These are phyloP conservation scores for Podiceps cristatus DNA, from an alignment of 2,113 vertebrate genomes.

Conservation along the genomic window DNA sequence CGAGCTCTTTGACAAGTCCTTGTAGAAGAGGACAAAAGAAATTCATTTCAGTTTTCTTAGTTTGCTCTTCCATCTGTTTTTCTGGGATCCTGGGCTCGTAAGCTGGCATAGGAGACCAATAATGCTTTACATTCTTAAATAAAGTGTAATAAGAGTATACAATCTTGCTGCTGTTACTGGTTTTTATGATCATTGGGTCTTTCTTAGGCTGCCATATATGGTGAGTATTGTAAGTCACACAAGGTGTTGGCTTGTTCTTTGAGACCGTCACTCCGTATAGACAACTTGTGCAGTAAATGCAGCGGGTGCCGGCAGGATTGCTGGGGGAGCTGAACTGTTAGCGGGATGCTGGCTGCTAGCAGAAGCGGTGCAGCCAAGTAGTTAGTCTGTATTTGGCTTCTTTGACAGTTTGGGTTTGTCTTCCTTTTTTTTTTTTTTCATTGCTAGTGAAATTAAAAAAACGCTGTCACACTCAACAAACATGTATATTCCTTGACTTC, in stretches of 20 bases:
- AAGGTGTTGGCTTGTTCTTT: neutral
- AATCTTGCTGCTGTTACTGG: neutral
- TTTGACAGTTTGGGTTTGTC: neutral
- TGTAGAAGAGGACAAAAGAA: neutral
- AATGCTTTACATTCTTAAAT: neutral
- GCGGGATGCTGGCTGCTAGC: neutral
- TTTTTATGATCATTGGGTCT: neutral
- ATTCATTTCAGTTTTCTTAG: neutral
- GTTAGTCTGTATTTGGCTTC: neutral
- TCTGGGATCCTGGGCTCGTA: neutral
- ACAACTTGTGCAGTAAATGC: neutral
- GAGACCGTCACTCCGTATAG: neutral
- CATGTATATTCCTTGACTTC: constrained; percentile 73
- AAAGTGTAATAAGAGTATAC: neutral
- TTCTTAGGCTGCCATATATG: neutral
- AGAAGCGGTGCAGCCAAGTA: neutral
- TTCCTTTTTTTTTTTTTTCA: neutral
- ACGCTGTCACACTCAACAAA: neutral
- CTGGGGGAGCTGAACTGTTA: neutral
- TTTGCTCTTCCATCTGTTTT: neutral
- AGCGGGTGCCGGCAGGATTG: neutral
- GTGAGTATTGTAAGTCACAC: neutral
- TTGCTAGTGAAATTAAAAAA: neutral
- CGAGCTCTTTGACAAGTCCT: neutral
- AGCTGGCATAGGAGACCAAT: neutral